Conservation (phyloP, 2,888 invertebrate species). For the Leptinotarsa haldemani region DNA sequence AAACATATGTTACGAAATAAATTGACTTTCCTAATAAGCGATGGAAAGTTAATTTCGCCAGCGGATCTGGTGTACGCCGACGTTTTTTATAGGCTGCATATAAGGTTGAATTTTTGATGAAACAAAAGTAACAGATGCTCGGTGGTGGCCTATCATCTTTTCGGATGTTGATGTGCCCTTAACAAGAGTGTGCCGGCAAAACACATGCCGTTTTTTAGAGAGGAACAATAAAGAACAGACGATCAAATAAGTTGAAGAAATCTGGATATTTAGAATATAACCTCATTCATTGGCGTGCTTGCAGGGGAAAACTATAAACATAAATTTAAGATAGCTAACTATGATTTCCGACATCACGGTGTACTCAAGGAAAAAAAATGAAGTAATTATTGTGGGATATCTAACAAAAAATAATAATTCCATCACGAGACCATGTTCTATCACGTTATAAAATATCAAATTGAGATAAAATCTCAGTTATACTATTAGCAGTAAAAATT, state of each 20-base stretch:
- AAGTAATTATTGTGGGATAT: too few species aligned
- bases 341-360: too few species aligned
- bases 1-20: conserved; percentile 51
- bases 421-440: too few species aligned
- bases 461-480: too few species aligned
- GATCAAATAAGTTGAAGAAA: neutral
- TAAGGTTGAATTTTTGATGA: conserved; percentile 39
- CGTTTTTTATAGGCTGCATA: conserved; percentile 37
- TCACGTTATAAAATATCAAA: too few species aligned
- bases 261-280: neutral
- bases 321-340: too few species aligned
- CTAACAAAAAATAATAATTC: too few species aligned
- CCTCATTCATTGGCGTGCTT: conserved; percentile 4
- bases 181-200: conserved; percentile 43
- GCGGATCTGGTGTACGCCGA: conserved; percentile 41
- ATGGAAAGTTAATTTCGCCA: conserved; percentile 51
- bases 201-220: conserved; percentile 43
- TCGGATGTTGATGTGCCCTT: conserved; percentile 34
- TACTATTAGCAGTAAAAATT: too few species aligned
- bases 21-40: conserved; percentile 53
- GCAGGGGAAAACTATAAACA: neutral
- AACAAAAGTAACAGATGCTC: conserved; percentile 46
- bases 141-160: conserved; percentile 39
- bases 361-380: neutral
- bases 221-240: conserved; percentile 20